Base-by-base conservation (phyloP, 2,113 vertebrate species). In the Elachura formosa region DNA sequence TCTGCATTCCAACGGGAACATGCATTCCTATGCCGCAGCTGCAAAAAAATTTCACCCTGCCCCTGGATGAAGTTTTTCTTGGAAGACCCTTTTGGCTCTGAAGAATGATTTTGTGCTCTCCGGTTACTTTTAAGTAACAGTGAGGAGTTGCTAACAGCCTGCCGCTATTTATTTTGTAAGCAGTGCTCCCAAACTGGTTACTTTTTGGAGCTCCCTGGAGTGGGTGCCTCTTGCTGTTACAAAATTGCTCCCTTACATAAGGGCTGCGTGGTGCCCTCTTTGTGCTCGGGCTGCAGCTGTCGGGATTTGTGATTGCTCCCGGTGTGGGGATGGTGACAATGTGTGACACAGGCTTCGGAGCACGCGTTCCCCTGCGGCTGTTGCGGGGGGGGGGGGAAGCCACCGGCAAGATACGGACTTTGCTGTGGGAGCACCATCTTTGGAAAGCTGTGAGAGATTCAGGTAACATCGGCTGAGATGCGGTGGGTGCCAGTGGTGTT, bases 231-330 rank as follows among this genome's bases (percentile, higher is more conserved):
- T 16, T 4, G 81, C 77, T 46, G 67, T 64, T 76, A 16, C 0
- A 9, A 43, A 75, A 67, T 17, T 1, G 6, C 63, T 22, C 29
- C 51, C 74, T 92, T 76, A 93, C 2, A 3, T 51, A 54, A 93
- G 75, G 55, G 64, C 8, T 10, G 72, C 1, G 33, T 0, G 31
- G 62, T 84, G 72, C 58, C 74, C 49, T 9, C 71, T 41, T 46
- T 12, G 59, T 56, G 73, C 40, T 13, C 2, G 9, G 40, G 64
- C 81, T 22, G 85, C 97, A 98, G 98, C 98, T 98, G 97, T 97
- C 69, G 2, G 90, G 45, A 51, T 87, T 90, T 87, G 88, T 83
- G 95, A 63, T 56, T 17, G 90, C 77, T 76, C 2, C 77, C 43
- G 66, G 12, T 15, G 38, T n/a, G 84, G 56, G 72, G 80, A 77